These are phyloP conservation scores for Champsocephalus esox DNA, from an alignment of 2,797 vertebrate species.

Conservation along the genomic window DNA sequence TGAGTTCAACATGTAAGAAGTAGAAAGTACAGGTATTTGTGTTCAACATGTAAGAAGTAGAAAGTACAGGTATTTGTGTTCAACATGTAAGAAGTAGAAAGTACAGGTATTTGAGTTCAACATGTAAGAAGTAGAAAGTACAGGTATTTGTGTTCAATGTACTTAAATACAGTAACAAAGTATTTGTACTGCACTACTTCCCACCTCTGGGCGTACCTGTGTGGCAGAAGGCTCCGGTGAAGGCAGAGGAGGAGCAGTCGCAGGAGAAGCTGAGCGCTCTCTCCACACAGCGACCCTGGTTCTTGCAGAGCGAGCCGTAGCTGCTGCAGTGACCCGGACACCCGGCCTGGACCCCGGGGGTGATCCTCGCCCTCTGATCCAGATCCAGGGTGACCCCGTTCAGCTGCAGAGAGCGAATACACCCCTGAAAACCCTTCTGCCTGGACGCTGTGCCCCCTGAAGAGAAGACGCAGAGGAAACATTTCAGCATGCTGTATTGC, in stretches of 20 bases:
- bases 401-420: constrained; percentile 91
- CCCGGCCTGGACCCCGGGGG: constrained; percentile 91
- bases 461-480: constrained; percentile 12
- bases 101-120: no score
- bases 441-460: constrained; percentile 93
- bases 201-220: constrained; percentile 79
- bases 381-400: constrained; percentile 91
- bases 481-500: not conserved
- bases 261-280: constrained; percentile 89
- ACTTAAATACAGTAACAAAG: no score
- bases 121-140: no score
- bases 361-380: constrained; percentile 91
- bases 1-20: no score
- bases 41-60: no score
- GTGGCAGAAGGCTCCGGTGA: constrained; percentile 90
- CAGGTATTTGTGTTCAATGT: no score
- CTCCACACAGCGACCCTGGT: constrained; percentile 89
- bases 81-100: no score
- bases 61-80: no score
- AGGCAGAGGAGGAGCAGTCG: constrained; percentile 89
- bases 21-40: no score
- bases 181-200: no score
- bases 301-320: constrained; percentile 90
- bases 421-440: constrained; percentile 94
- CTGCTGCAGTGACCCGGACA: constrained; percentile 94